Percentiles rank a stretch among this genome's conserved stretches.
These are phyloP conservation scores for Cyphomyrmex costatus DNA, from an alignment of 1,140 invertebrate genomes.

Conservation along the genomic window DNA sequence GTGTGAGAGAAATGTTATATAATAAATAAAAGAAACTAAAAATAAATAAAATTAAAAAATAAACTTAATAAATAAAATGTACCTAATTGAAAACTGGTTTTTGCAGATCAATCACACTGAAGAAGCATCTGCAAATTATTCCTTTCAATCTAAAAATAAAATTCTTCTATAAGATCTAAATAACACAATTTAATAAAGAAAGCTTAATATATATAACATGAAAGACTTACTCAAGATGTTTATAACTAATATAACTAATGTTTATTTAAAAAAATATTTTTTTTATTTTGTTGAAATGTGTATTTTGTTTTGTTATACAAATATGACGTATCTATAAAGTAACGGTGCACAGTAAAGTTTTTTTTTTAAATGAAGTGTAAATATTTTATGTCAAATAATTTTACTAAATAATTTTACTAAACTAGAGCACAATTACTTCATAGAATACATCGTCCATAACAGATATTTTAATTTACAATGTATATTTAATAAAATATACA, in stretches of 20 bases:
- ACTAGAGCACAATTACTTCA: conserved; percentile 21
- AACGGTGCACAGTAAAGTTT: conserved; percentile 25
- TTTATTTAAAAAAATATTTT: conserved; percentile 56
- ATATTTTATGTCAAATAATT: conserved; percentile 29
- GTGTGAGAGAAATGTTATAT: background rate
- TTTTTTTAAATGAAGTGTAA: background rate
- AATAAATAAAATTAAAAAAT: background rate
- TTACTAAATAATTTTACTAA: background rate
- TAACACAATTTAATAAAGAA: background rate
- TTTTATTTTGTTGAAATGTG: conserved; percentile 21
- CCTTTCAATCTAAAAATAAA: conserved; percentile 27
- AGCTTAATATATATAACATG: background rate
- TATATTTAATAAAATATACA: conserved; percentile 81
- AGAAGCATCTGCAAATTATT: background rate
- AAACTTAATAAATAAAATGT: conserved; percentile 13
- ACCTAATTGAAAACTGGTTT: background rate
- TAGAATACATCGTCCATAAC: conserved; percentile 14
- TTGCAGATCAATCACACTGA: background rate
- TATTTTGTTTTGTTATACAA: conserved; percentile 9
- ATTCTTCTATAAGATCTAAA: background rate
- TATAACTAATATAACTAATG: background rate
- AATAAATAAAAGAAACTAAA: background rate
- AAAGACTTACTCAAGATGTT: conserved; percentile 36
- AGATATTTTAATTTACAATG: conserved; percentile 64
- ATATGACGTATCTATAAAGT: conserved; percentile 36